Conservation (phyloP, 1,140 invertebrate species). For the Eumaeus atala region DNA sequence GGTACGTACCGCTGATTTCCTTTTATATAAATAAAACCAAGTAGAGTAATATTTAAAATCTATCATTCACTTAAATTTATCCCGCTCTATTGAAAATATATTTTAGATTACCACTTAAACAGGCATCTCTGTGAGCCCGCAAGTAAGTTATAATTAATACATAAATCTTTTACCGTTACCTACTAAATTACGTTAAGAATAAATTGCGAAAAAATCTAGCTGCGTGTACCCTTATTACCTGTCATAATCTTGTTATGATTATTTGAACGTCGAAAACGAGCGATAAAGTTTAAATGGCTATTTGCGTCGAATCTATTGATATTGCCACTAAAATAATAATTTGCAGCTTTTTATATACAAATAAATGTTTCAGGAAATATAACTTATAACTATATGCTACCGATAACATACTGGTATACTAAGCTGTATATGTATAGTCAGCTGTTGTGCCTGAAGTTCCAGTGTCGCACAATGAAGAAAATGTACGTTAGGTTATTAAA, state of each 20-base stretch:
- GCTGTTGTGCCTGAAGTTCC: no score
- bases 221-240: slow-evolving; percentile 38
- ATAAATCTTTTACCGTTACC: slow-evolving; percentile 41
- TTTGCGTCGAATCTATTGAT: slow-evolving; percentile 24
- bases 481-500: no score
- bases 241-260: slow-evolving; percentile 46
- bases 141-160: slow-evolving; percentile 43
- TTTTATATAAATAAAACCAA: no score
- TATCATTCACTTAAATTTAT: no score
- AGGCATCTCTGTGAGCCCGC: not conserved
- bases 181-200: slow-evolving; percentile 42
- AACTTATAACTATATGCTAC: slow-evolving; percentile 15
- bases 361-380: no score
- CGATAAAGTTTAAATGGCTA: slow-evolving; percentile 45
- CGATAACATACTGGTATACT: slow-evolving; percentile 41
- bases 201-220: slow-evolving; percentile 47
- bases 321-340: not conserved
- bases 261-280: slow-evolving; percentile 40
- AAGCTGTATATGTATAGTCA: slow-evolving; percentile 34
- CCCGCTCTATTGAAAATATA: no score
- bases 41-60: no score
- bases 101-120: no score
- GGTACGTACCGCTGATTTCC: no score
- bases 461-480: no score
- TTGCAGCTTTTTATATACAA: no score